These are phyloP conservation scores for Ectemnius cavifrons DNA, from an alignment of 2,888 invertebrate species.

Conservation along the genomic window DNA sequence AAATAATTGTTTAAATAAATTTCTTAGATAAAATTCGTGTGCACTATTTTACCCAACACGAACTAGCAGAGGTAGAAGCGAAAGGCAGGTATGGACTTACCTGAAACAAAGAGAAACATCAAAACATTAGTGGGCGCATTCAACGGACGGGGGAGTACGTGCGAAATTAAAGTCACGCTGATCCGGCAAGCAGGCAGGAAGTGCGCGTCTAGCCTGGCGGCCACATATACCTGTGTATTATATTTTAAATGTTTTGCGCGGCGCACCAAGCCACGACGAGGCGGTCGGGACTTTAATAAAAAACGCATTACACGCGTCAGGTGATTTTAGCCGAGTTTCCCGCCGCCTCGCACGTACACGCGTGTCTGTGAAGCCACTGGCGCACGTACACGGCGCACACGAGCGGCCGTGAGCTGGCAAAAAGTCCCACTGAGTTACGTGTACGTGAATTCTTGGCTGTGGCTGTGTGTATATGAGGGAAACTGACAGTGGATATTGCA, in stretches of 20 bases:
- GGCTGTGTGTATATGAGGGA: conserved; percentile 41
- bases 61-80: not conserved
- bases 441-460: too few relatives aligned
- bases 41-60: not conserved
- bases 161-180: conserved; percentile 22
- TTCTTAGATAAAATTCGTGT: too few relatives aligned
- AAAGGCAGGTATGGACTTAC: conserved; percentile 35
- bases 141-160: conserved; percentile 11
- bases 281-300: conserved; percentile 68
- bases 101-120: conserved; percentile 37
- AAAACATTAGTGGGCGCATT: conserved; percentile 19
- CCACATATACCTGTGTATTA: conserved; percentile 13
- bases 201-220: conserved; percentile 5
- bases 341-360: conserved; percentile 58
- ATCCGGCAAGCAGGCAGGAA: not conserved
- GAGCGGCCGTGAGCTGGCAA: too few relatives aligned
- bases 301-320: conserved; percentile 74
- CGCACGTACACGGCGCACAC: too few relatives aligned
- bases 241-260: conserved; percentile 43
- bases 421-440: too few relatives aligned
- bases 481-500: conserved; percentile 59
- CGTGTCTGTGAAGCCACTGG: conserved; percentile 33
- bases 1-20: too few relatives aligned
- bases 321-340: conserved; percentile 68
- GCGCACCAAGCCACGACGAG: conserved; percentile 3